Conservation (phyloP, 2,797 vertebrate species). For the Molossus molossus region DNA sequence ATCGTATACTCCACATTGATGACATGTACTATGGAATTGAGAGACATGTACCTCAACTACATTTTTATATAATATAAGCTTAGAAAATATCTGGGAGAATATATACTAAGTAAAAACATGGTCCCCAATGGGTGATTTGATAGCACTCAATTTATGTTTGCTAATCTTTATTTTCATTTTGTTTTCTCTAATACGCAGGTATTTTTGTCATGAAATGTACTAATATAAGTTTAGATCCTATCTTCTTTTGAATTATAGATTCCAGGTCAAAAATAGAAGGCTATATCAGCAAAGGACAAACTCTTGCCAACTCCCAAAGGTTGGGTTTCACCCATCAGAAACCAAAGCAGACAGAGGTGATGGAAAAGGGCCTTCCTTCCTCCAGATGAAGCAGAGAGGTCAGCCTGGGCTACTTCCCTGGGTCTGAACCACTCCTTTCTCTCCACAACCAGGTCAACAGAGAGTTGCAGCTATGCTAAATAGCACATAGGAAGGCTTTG, state of each 20-base stretch:
- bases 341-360: not conserved
- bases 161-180: slow-evolving; percentile 34
- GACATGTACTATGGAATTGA: not conserved
- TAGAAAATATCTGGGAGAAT: not conserved
- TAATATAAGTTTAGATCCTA: not conserved
- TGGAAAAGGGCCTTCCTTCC: not conserved
- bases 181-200: not conserved
- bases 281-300: not conserved
- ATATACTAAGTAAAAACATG: slow-evolving; percentile 32
- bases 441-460: not conserved
- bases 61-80: not conserved
- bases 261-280: not conserved
- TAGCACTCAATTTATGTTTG: not conserved
- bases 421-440: not conserved
- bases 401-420: not conserved
- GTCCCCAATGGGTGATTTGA: not conserved
- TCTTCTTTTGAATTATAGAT: not conserved
- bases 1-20: not conserved
- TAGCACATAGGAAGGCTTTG: not conserved
- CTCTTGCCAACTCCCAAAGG: not conserved
- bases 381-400: not conserved
- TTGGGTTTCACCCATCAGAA: not conserved
- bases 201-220: not conserved
- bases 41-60: not conserved
- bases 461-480: not conserved